Evolutionary conservation across 2,113 vertebrate species (phyloP), one percentile per base, ranked within the genome.

Genomic region (Carlito syrichta): DNA sequence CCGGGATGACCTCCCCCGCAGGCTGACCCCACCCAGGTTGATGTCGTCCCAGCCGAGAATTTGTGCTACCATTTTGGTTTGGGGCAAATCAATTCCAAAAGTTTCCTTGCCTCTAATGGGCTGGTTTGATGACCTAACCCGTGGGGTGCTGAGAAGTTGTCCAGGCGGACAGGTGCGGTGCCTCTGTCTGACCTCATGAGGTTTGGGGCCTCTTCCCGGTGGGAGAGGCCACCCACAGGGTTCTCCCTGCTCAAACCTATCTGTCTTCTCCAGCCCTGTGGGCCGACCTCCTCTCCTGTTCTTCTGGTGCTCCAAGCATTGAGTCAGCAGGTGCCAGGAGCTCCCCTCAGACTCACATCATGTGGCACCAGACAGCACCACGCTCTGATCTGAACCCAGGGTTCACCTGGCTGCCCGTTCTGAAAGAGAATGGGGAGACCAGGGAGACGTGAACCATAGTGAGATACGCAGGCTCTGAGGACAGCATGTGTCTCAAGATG

Each of bases 71-170:
- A 89, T 58, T 56, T 85, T n/a, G n/a, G n/a, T n/a, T n/a, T n/a
- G 25, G 85, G 71, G 56, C 63, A 71, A 17, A 81, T 62, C 58
- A 12, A n/a, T 63, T 50, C 71, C 32, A 38, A 68, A 23, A n/a
- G 10, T 4, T 50, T 23, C 73, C 60, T 60, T 2, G 0, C 48
- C 84, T 60, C 14, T 22, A 43, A 35, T 43, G 60, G 45, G 86
- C 56, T 48, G 76, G 35, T 30, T 17, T 35, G 12, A 22, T 27
- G 56, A 43, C 35, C 71, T 12, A 17, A 10, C 22, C 54, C 87
- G 56, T 7, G 20, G 2, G 0, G 4, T 16, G 48, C 35, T 9
- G 32, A 35, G 12, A 45, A 23, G n/a, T 8, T 13, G 4, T 2
- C 54, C 11, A 0, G 16, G 9, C 5, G 48, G 63, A 35, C 54